A percentile compares a stretch with the other conserved stretches of the same genome.
These are phyloP conservation scores for Notolabrus celidotus DNA, from an alignment of 2,797 vertebrate species.

Conservation along the genomic window DNA sequence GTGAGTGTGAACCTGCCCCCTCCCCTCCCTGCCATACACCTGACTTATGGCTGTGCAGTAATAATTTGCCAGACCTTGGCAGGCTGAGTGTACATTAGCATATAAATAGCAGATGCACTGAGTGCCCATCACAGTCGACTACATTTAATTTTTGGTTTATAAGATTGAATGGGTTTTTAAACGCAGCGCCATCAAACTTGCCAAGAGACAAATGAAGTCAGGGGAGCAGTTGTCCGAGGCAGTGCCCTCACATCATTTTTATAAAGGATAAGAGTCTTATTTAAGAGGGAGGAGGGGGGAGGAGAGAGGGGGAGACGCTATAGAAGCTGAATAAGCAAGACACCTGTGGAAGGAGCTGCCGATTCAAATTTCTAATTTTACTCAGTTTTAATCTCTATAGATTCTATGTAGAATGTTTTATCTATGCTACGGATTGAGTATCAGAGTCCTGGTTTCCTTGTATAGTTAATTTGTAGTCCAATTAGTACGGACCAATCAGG, in stretches of 20 bases:
- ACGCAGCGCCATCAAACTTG: slow-evolving; percentile 96
- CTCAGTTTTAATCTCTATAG: not conserved
- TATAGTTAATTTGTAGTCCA: too few species aligned
- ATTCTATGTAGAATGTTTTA: too few species aligned
- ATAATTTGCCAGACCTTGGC: slow-evolving; percentile 98
- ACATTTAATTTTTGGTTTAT: slow-evolving; percentile 99
- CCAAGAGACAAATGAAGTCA: slow-evolving; percentile 98
- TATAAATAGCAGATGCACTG: slow-evolving; percentile 99
- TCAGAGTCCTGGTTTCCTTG: too few species aligned
- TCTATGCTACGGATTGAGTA: too few species aligned
- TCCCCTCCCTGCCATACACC: slow-evolving; percentile 84
- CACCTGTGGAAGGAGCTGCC: slow-evolving; percentile 57
- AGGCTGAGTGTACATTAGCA: slow-evolving; percentile 95
- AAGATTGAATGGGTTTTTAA: slow-evolving; percentile 99
- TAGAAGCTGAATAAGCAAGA: slow-evolving; percentile 54
- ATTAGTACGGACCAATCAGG: too few species aligned
- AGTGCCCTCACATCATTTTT: slow-evolving; percentile 91
- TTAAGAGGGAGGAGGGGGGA: slow-evolving; percentile 73
- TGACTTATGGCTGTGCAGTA: slow-evolving; percentile 95
- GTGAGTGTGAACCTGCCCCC: slow-evolving; percentile 61
- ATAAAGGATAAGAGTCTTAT: slow-evolving; percentile 88
- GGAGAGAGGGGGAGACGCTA: not conserved
- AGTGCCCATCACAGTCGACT: slow-evolving; percentile 98
- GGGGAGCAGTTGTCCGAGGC: slow-evolving; percentile 92
- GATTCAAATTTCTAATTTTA: slow-evolving; percentile 18